Evolutionary conservation across 1,140 invertebrate genomes (phyloP).

Genomic region (Drosophila setifemur): DNA sequence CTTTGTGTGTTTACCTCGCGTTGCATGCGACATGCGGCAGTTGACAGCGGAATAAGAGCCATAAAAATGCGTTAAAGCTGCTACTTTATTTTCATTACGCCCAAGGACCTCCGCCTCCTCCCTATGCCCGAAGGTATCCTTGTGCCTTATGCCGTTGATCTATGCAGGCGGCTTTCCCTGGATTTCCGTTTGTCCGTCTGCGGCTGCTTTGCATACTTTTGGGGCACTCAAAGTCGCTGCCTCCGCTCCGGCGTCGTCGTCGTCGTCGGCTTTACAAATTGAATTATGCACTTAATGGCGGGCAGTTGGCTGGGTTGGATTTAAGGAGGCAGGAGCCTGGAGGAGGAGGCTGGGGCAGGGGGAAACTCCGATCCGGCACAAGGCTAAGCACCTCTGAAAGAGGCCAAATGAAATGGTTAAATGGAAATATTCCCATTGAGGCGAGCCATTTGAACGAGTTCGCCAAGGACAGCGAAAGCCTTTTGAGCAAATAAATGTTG

Average conservation of each 20-base stretch:
- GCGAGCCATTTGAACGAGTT: background rate
- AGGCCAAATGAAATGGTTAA: slow-evolving; percentile 26
- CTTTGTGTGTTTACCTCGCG: slow-evolving; percentile 5
- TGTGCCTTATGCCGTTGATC: slow-evolving; percentile 53
- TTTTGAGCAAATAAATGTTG: background rate
- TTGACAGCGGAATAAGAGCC: slow-evolving; percentile 66
- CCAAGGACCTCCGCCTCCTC: background rate
- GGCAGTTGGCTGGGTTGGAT: background rate
- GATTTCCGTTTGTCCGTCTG: slow-evolving; percentile 19
- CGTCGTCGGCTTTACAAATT: slow-evolving; percentile 58
- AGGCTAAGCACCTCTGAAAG: slow-evolving; percentile 14
- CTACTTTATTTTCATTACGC: slow-evolving; percentile 76
- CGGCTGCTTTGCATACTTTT: slow-evolving; percentile 70
- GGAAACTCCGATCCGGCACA: slow-evolving; percentile 2
- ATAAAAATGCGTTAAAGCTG: slow-evolving; percentile 79
- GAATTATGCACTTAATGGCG: slow-evolving; percentile 74
- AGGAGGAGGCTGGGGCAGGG: background rate
- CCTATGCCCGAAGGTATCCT: background rate
- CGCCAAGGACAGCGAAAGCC: slow-evolving; percentile 10
- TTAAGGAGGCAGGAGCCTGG: background rate
- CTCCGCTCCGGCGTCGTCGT: background rate
- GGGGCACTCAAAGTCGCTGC: slow-evolving; percentile 60
- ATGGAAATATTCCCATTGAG: slow-evolving; percentile 26
- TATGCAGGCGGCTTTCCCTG: slow-evolving; percentile 40
- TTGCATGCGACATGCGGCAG: slow-evolving; percentile 34